phyloP scores from a whole-genome alignment of 2,888 invertebrate species.

The Eristalis tenax region DNA sequence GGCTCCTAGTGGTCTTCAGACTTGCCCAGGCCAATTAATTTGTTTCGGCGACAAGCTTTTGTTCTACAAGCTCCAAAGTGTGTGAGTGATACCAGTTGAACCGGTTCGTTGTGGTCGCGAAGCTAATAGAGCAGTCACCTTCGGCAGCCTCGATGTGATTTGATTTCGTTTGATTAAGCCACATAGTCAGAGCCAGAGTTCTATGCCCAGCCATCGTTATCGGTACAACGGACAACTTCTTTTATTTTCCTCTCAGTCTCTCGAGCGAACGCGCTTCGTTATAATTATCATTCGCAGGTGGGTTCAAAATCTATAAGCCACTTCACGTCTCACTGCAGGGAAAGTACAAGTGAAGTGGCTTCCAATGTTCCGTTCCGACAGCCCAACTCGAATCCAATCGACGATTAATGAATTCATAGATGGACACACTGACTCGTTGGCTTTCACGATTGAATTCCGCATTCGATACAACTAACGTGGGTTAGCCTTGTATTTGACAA shows the following conservation, averaged over 20 bases:
- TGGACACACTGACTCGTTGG: slow-evolving; percentile 5
- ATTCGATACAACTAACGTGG: slow-evolving; percentile 16
- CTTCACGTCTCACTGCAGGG: slow-evolving; percentile 24
- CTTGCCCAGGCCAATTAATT: not conserved
- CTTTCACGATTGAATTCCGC: slow-evolving; percentile 35
- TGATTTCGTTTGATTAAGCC: not conserved
- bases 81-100: not conserved
- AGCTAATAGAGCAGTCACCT: not conserved
- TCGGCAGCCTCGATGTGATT: not conserved
- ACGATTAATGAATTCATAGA: slow-evolving; percentile 20
- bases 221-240: not conserved
- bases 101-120: not conserved
- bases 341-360: slow-evolving; percentile 15
- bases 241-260: not conserved
- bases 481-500: slow-evolving; percentile 24
- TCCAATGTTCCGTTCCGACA: not conserved
- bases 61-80: not conserved
- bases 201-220: not conserved
- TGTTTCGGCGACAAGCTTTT: not conserved
- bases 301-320: slow-evolving; percentile 1
- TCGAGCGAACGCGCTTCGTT: not conserved
- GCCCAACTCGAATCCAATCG: not conserved
- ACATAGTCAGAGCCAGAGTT: not conserved
- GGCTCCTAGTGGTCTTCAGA: not conserved
- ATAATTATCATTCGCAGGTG: not conserved